These are phyloP conservation scores for Octodon degus DNA, from an alignment of 2,113 vertebrate genomes.

Conservation along the genomic window DNA sequence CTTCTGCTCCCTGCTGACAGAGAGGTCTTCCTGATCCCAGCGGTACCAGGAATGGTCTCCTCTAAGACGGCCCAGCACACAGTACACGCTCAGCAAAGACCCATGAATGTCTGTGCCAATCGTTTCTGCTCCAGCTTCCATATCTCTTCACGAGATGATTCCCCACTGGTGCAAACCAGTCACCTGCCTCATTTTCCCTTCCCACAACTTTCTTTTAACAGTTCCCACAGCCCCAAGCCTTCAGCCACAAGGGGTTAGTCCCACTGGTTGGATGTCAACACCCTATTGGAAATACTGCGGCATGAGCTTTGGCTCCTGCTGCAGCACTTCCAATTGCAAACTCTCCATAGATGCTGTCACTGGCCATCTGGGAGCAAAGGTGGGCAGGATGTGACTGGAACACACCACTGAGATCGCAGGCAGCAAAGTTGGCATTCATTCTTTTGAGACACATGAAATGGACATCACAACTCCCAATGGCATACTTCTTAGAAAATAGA, in stretches of 20 bases:
- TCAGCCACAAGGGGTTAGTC: fast-evolving
- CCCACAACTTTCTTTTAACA: neutral
- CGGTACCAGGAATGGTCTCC: neutral
- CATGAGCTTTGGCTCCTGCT: neutral
- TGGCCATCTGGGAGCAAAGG: neutral
- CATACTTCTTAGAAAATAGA: neutral
- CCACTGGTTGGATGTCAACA: too few species aligned
- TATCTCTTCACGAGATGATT: neutral
- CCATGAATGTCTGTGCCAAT: neutral
- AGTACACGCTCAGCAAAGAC: neutral
- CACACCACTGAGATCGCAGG: neutral
- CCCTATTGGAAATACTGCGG: neutral
- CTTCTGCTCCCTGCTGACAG: neutral
- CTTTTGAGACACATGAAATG: neutral
- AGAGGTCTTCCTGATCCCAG: neutral
- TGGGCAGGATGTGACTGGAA: too few species aligned
- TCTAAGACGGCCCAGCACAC: neutral
- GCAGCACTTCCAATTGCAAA: neutral
- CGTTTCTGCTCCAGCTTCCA: neutral
- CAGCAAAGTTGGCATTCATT: neutral
- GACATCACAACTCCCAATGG: neutral
- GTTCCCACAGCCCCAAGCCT: neutral
- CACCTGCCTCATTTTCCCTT: neutral
- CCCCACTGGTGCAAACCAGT: neutral
- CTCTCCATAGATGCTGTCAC: neutral